Base-by-base conservation (phyloP, 2,113 vertebrate species). In the Ellobius talpinus region DNA sequence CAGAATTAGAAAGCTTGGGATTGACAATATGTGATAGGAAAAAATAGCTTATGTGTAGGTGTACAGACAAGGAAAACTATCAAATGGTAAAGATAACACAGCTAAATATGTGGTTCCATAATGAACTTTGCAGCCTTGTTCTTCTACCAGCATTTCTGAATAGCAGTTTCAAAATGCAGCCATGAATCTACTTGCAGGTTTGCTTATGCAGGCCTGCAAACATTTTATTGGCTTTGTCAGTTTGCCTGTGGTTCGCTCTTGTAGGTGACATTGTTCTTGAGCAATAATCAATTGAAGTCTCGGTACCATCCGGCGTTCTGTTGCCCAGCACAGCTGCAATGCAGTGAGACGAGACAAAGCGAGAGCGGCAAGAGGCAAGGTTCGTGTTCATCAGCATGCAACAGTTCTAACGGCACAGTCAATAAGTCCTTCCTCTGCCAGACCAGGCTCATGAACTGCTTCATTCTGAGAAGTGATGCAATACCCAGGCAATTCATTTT, bases 211-310 rank as follows among this genome's bases (percentile, higher is more conserved):
- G 47, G 14, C 68, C 77, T 87, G 82, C 50, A 91, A 84, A 68
- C 66, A 68, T 72, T 50, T 36, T 70, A n/a, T 21, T 97, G 90
- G 92, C 94, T 95, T 52, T 95, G 77, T 93, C 92, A 94, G 70
- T 96, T 95, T 97, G 65, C 88, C 87, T 86, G 87, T 45, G 33
- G 66, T 81, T 55, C 0, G 0, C 90, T 79, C 92, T 82, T 68
- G 66, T 77, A 65, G 93, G 92, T 97, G 97, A 97, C 96, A 97
- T 91, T 95, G 76, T 78, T 96, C 90, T 93, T 91, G 93, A 92
- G 88, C 29, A 52, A n/a, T 96, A 97, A 97, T 97, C 97, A 97
- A 96, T 97, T 96, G 90, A 95, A 91, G 88, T 78, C 85, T 91
- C 63, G 0, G 4, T 89, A 73, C 97, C 98, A 97, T 94, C 98